Conservation (phyloP, 2,797 vertebrate genomes). For the Spea hammondii region DNA sequence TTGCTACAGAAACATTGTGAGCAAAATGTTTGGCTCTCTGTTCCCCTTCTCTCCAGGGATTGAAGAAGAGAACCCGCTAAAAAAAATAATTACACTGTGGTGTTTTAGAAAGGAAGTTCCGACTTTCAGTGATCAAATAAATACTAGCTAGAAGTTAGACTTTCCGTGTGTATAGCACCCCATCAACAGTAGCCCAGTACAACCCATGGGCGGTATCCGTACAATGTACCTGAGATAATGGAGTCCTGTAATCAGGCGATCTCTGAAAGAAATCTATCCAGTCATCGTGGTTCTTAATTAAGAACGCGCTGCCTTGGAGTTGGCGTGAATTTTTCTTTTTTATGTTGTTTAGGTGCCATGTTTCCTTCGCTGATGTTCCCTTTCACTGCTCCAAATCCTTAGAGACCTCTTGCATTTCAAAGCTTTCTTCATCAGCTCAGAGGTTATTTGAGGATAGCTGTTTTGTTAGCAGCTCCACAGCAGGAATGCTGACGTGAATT, state of each 20-base stretch:
- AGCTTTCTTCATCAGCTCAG: conserved; percentile 33
- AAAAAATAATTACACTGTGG: not conserved
- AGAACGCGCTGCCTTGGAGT: not conserved
- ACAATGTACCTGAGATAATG: no score
- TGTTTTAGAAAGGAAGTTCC: not conserved
- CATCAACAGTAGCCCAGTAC: no score
- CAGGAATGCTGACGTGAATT: conserved; percentile 49
- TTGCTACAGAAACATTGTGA: conserved; percentile 18
- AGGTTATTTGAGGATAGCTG: conserved; percentile 44
- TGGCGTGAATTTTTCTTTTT: not conserved
- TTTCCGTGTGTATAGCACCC: no score
- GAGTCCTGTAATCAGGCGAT: no score
- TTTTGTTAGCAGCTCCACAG: conserved; percentile 42
- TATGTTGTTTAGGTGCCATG: not conserved
- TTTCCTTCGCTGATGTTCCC: conserved; percentile 32
- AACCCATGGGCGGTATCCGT: no score
- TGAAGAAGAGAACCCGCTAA: not conserved
- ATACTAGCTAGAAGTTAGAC: not conserved
- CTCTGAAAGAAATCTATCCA: not conserved
- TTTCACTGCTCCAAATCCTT: conserved; percentile 35
- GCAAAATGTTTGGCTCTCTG: not conserved
- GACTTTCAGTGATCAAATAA: not conserved
- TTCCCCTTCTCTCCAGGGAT: not conserved
- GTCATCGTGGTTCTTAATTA: conserved; percentile 1
- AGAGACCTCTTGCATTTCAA: conserved; percentile 41